phyloP scores from a whole-genome alignment of 1,140 invertebrate genomes.

The Lucilia cuprina region DNA sequence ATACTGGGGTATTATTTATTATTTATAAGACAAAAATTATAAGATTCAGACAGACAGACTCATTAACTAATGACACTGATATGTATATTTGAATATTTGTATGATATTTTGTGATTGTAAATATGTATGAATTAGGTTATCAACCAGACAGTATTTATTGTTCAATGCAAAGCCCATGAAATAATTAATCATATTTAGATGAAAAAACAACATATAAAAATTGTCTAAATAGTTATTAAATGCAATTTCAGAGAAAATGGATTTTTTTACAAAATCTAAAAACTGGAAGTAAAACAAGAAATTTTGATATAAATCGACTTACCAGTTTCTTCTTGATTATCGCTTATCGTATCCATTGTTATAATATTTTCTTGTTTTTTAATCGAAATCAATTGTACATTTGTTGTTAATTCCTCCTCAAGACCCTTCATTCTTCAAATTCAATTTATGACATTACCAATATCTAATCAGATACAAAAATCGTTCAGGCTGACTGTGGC shows the following conservation, averaged over 20 bases:
- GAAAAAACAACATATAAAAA: background rate
- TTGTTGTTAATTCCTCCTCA: background rate
- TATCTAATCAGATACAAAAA: background rate
- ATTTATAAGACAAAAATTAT: too few species aligned
- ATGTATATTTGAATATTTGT: background rate
- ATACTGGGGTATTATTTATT: too few species aligned
- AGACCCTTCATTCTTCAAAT: background rate
- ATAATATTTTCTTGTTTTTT: background rate
- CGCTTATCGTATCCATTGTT: background rate
- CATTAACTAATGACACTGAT: background rate
- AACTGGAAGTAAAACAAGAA: background rate
- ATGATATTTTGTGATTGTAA: background rate
- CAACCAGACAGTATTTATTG: background rate
- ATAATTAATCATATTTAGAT: background rate
- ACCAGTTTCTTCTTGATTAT: background rate
- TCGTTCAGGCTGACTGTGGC: background rate
- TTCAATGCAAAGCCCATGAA: conserved; percentile 10
- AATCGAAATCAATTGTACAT: background rate
- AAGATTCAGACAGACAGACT: background rate
- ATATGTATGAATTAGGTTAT: background rate
- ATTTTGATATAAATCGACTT: background rate
- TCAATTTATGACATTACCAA: background rate
- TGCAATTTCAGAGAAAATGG: too few species aligned
- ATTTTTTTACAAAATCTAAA: background rate
- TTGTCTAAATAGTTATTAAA: background rate